Evolutionary conservation across 2,888 invertebrate species (phyloP).

Genomic region (Cistogaster globosa): DNA sequence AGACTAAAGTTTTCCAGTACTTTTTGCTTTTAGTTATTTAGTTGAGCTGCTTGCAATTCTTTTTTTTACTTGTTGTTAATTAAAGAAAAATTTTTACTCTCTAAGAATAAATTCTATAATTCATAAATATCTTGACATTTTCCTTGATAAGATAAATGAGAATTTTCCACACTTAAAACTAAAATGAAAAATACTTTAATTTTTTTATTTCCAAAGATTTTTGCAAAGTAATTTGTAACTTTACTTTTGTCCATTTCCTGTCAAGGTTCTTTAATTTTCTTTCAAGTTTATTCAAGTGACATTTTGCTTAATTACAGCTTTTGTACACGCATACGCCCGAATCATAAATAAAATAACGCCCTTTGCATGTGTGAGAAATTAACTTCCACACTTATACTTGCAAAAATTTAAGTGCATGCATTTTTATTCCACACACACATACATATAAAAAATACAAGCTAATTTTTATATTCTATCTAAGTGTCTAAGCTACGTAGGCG

Average conservation of each 20-base stretch:
- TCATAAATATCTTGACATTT: too few relatives aligned
- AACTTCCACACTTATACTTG: not conserved
- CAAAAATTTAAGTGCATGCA: not conserved
- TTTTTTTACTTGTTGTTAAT: too few relatives aligned
- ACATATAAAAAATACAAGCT: not conserved
- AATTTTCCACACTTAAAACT: too few relatives aligned
- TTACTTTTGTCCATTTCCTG: constrained; percentile 20
- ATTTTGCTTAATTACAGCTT: constrained; percentile 68
- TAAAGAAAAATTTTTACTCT: too few relatives aligned
- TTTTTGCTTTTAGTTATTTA: too few relatives aligned
- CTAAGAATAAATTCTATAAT: too few relatives aligned
- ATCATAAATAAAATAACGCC: constrained; percentile 55
- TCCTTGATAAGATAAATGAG: too few relatives aligned
- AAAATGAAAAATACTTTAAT: too few relatives aligned
- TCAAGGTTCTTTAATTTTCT: constrained; percentile 44
- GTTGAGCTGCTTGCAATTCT: too few relatives aligned
- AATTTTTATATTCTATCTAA: not conserved
- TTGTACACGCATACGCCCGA: constrained; percentile 67
- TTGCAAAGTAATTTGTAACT: not conserved
- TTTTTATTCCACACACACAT: not conserved
- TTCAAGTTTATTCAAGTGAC: constrained; percentile 60
- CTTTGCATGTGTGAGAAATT: not conserved
- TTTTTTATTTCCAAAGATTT: not conserved
- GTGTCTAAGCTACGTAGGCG: constrained; percentile 28
- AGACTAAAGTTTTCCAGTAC: too few relatives aligned